Conservation (phyloP, 2,113 vertebrate species). For the Caloenas nicobarica region DNA sequence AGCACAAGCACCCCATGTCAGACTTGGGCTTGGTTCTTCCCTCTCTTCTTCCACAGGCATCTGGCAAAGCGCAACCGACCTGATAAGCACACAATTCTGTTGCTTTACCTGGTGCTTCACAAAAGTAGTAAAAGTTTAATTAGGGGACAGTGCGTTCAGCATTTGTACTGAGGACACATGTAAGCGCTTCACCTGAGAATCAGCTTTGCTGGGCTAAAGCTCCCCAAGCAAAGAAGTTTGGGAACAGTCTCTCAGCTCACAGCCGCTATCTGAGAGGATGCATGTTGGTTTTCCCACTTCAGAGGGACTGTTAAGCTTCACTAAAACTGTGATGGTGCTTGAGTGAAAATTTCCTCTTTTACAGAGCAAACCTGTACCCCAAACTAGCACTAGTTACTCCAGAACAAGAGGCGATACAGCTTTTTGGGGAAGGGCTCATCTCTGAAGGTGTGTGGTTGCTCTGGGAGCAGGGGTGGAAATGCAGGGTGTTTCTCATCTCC, state of each 20-base stretch:
- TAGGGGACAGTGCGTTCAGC: neutral
- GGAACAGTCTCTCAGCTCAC: neutral
- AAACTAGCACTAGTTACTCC: neutral
- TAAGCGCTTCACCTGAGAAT: neutral
- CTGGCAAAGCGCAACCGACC: neutral
- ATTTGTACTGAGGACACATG: no score
- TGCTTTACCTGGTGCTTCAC: neutral
- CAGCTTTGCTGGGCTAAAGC: neutral
- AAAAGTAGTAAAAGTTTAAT: neutral
- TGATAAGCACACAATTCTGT: neutral
- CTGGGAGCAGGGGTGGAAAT: neutral
- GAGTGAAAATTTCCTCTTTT: neutral
- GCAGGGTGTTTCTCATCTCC: neutral
- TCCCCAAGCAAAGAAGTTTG: neutral
- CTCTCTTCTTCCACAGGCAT: neutral
- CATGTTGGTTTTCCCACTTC: neutral
- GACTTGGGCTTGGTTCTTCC: neutral
- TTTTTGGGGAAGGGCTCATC: neutral
- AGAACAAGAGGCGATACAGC: accelerated
- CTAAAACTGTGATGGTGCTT: neutral
- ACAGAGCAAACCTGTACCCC: neutral
- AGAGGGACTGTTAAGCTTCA: neutral
- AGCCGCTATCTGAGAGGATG: neutral
- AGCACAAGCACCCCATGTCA: neutral
- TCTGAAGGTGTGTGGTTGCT: neutral